These are phyloP conservation scores for Drosophila paramelanica DNA, from an alignment of 2,888 invertebrate species.

Conservation along the genomic window DNA sequence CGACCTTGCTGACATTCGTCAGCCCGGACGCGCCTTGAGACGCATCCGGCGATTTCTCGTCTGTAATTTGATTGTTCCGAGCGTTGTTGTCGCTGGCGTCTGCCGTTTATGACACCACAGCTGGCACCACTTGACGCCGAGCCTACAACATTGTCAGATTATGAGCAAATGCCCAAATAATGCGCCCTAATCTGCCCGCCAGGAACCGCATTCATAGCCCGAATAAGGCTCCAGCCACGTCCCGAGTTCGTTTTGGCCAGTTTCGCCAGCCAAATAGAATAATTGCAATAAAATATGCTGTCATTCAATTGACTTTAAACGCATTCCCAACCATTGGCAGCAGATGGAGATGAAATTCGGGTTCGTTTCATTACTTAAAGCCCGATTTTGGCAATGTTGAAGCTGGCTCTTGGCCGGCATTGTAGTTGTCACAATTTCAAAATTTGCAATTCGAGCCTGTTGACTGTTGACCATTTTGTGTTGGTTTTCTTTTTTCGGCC, in stretches of 20 bases:
- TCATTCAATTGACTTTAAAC: conserved; percentile 30
- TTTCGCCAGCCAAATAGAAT: conserved; percentile 26
- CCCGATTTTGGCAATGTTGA: no score
- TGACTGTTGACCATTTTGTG: neutral
- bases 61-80: conserved; percentile 56
- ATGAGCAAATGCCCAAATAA: conserved; percentile 55
- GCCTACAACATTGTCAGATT: conserved; percentile 21
- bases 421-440: no score
- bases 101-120: conserved; percentile 53
- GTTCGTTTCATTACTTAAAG: no score
- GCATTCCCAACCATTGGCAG: conserved; percentile 1
- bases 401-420: no score
- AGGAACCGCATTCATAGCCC: neutral
- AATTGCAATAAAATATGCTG: conserved; percentile 36
- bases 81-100: conserved; percentile 34
- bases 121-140: conserved; percentile 9
- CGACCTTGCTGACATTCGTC: conserved; percentile 8
- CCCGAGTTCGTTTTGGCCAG: neutral
- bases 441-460: no score
- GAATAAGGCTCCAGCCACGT: neutral
- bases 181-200: conserved; percentile 36
- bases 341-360: neutral
- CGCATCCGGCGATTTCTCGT: conserved; percentile 3
- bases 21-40: neutral
- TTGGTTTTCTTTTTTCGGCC: neutral